Evolutionary conservation across 2,797 vertebrate genomes (phyloP).

Genomic region (Channa striata): DNA sequence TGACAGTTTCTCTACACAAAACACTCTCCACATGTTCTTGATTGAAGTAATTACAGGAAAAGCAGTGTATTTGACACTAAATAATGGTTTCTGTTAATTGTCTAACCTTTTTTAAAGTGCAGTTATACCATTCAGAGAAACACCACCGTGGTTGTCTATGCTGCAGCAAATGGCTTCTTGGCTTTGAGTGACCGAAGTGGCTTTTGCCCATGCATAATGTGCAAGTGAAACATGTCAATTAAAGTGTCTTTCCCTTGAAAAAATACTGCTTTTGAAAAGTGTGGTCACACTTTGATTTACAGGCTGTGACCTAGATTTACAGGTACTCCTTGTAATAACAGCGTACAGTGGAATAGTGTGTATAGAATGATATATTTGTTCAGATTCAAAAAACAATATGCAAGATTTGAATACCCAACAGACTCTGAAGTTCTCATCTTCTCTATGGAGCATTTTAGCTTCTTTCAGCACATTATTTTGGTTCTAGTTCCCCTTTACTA

Average conservation of each 20-base stretch:
- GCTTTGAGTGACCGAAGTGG: not conserved
- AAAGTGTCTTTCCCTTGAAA: not conserved
- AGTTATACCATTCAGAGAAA: conserved; percentile 18
- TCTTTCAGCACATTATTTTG: too few relatives aligned
- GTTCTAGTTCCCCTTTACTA: too few relatives aligned
- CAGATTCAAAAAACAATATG: too few relatives aligned
- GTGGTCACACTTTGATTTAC: too few relatives aligned
- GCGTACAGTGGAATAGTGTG: too few relatives aligned
- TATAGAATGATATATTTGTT: too few relatives aligned
- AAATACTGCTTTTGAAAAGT: too few relatives aligned
- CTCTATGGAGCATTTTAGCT: too few relatives aligned
- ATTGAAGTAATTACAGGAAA: conserved; percentile 46
- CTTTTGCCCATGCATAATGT: not conserved
- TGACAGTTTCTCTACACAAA: conserved; percentile 12
- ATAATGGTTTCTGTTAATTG: conserved; percentile 50
- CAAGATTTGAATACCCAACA: too few relatives aligned
- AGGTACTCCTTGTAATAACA: too few relatives aligned
- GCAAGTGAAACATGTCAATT: not conserved
- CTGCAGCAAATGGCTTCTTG: conserved; percentile 7
- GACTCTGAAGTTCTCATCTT: too few relatives aligned
- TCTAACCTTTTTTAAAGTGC: conserved; percentile 17
- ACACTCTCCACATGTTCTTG: conserved; percentile 38
- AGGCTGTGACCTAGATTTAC: too few relatives aligned
- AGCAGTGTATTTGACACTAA: conserved; percentile 47
- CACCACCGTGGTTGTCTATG: conserved; percentile 1